These are phyloP conservation scores for Urocyon cinereoargenteus DNA, from an alignment of 2,797 vertebrate species.

Conservation along the genomic window DNA sequence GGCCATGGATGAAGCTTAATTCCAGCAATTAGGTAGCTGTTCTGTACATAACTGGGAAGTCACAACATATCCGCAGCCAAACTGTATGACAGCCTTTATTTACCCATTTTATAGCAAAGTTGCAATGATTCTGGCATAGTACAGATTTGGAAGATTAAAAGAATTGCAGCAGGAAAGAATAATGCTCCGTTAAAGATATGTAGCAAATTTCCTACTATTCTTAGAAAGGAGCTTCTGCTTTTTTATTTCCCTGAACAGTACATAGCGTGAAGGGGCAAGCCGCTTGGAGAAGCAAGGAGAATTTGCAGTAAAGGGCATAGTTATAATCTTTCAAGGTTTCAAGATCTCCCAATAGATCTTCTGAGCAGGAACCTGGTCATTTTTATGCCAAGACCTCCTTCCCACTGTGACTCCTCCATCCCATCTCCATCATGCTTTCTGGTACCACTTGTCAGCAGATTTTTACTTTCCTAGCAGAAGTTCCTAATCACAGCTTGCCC, in stretches of 20 bases:
- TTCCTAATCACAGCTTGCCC: background rate
- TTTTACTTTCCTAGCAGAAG: background rate
- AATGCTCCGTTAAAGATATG: background rate
- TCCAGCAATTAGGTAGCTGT: background rate
- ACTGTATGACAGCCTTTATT: background rate
- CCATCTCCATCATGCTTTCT: background rate
- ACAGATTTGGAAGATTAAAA: background rate
- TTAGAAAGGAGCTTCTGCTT: background rate
- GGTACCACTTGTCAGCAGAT: background rate
- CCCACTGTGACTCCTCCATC: background rate
- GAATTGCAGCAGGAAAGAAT: background rate
- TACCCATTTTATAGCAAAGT: background rate
- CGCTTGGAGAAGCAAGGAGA: background rate
- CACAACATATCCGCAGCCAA: background rate
- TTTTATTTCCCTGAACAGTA: background rate
- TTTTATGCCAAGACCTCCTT: background rate
- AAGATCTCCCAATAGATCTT: background rate
- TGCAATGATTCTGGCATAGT: background rate
- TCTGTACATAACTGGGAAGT: background rate
- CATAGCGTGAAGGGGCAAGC: background rate
- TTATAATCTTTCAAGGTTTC: background rate
- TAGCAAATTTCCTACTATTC: background rate
- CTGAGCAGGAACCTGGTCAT: background rate
- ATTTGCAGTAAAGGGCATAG: background rate
- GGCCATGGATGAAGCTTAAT: background rate